Conservation (phyloP, 1,140 invertebrate genomes). For the Laodelphax striatellus region DNA sequence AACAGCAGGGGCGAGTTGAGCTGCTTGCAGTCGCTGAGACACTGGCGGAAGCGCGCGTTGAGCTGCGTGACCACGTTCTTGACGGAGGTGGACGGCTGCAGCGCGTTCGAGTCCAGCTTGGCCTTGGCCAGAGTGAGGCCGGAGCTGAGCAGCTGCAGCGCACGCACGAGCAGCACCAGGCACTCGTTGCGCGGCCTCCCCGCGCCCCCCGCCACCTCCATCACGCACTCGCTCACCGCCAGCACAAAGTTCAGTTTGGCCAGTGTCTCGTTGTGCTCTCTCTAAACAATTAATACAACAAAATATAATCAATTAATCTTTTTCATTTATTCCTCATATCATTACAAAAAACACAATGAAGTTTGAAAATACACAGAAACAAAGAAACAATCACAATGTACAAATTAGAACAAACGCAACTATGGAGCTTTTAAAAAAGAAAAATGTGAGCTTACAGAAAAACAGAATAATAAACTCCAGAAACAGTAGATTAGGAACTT, state of each 20-base stretch:
- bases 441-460: too few relatives aligned
- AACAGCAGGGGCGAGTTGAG: conserved; percentile 68
- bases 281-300: conserved; percentile 32
- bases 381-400: too few relatives aligned
- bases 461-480: too few relatives aligned
- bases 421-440: too few relatives aligned
- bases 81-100: neutral
- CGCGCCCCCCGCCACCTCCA: conserved; percentile 68
- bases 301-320: neutral
- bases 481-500: too few relatives aligned
- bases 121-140: conserved; percentile 82
- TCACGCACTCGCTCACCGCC: conserved; percentile 79
- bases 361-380: too few relatives aligned
- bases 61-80: conserved; percentile 59
- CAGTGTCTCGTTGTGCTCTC: conserved; percentile 86
- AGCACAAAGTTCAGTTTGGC: conserved; percentile 86
- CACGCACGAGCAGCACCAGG: conserved; percentile 78
- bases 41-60: conserved; percentile 81
- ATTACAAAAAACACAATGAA: too few relatives aligned
- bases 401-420: too few relatives aligned
- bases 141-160: conserved; percentile 84
- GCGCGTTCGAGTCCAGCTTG: conserved; percentile 62
- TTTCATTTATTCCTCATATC: too few relatives aligned
- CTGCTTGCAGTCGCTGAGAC: conserved; percentile 76
- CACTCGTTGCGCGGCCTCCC: conserved; percentile 65